Conservation (phyloP, 2,888 invertebrate genomes). For the Ophioninae sp. region DNA sequence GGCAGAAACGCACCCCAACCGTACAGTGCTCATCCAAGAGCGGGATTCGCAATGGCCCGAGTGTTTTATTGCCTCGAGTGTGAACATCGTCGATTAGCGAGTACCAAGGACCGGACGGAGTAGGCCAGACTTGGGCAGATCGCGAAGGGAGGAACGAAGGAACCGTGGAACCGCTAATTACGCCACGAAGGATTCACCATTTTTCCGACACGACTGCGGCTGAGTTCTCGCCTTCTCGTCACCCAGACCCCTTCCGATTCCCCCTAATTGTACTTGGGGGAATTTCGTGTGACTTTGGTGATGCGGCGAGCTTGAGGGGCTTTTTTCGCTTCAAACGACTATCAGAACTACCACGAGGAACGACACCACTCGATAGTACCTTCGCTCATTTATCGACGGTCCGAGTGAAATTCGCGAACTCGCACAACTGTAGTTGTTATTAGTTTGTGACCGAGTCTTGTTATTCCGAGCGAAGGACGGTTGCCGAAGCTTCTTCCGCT, state of each 20-base stretch:
- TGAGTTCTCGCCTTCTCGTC: background rate
- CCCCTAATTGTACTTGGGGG: background rate
- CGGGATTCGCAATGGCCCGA: background rate
- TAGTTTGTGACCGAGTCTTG: too few species aligned
- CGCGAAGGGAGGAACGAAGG: background rate
- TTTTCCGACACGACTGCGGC: background rate
- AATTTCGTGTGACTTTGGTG: background rate
- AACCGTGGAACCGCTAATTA: slow-evolving; percentile 20
- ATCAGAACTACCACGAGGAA: background rate
- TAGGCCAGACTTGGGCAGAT: background rate
- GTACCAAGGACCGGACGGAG: background rate
- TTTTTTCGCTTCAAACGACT: background rate
- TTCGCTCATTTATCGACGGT: background rate
- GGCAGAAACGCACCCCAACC: background rate
- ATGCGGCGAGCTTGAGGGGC: background rate
- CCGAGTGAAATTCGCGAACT: background rate
- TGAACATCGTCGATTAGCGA: slow-evolving; percentile 44
- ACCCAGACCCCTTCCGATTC: background rate
- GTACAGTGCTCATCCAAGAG: background rate
- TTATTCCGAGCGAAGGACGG: background rate
- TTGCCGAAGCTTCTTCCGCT: background rate
- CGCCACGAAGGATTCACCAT: background rate
- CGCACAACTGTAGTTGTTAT: too few species aligned
- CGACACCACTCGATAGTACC: background rate
- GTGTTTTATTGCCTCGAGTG: slow-evolving; percentile 53